A percentile compares a stretch with the other conserved stretches of the same genome.
These are phyloP conservation scores for Antennarius striatus DNA, from an alignment of 2,113 vertebrate species.

Conservation along the genomic window DNA sequence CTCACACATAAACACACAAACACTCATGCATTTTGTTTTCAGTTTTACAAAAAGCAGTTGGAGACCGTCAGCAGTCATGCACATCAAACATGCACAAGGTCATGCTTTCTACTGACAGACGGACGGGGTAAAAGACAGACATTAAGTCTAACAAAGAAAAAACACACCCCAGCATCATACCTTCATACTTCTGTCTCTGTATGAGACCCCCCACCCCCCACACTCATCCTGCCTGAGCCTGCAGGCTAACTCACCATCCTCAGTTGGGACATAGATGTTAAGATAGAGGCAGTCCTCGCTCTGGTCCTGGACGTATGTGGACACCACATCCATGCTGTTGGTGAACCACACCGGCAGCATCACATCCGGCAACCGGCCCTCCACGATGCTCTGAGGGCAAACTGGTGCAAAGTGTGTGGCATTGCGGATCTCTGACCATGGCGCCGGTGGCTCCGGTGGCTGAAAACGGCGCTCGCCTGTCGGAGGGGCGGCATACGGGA, in stretches of 20 bases:
- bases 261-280: constrained; percentile 98
- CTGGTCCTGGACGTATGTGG: constrained; percentile 97
- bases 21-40: constrained; percentile 37
- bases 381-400: constrained; percentile 97
- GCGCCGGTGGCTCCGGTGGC: constrained; percentile 89
- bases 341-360: constrained; percentile 99
- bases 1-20: constrained; percentile 63
- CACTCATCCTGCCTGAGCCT: constrained; percentile 52
- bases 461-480: constrained; percentile 94
- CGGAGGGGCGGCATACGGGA: constrained; percentile 95
- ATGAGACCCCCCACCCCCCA: constrained; percentile 52
- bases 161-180: constrained; percentile 37
- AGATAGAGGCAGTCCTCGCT: constrained; percentile 98
- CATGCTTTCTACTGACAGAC: constrained; percentile 81
- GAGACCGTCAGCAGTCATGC: constrained; percentile 84
- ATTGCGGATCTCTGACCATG: constrained; percentile 93
- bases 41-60: constrained; percentile 29
- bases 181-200: constrained; percentile 1
- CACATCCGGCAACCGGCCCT: constrained; percentile 95
- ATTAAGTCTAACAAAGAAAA: constrained; percentile 34
- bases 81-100: constrained; percentile 86
- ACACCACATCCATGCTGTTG: constrained; percentile 96
- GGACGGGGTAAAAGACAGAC: constrained; percentile 11
- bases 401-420: constrained; percentile 95
- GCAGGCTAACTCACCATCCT: constrained; percentile 97